These are phyloP conservation scores for Vulpes lagopus DNA, from an alignment of 2,113 vertebrate species.

Conservation along the genomic window DNA sequence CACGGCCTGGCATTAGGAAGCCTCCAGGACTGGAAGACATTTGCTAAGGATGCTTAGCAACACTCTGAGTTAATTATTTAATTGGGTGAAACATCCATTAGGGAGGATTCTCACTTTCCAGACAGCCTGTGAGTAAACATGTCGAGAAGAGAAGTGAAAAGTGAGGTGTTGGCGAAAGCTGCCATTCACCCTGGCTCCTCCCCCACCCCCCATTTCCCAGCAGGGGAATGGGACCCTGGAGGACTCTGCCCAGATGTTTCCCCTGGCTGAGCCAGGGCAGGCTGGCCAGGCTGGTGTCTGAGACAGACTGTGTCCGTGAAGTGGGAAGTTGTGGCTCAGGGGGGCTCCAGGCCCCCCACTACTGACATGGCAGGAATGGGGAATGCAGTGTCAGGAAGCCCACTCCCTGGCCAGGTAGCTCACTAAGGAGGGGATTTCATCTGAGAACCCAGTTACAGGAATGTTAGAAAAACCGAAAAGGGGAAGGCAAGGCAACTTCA, in stretches of 20 bases:
- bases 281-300: not conserved
- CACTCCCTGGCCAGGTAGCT: not conserved
- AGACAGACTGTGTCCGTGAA: not conserved
- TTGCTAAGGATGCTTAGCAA: slow-evolving; percentile 72
- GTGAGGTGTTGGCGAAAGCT: slow-evolving; percentile 76
- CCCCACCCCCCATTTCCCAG: slow-evolving; percentile 14
- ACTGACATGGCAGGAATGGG: too few species aligned
- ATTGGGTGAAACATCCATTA: slow-evolving; percentile 84
- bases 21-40: slow-evolving; percentile 57
- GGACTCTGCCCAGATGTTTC: slow-evolving; percentile 59
- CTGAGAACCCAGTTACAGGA: not conserved
- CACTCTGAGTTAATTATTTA: slow-evolving; percentile 83
- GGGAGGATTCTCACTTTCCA: slow-evolving; percentile 81
- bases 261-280: not conserved
- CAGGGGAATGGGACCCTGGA: slow-evolving; percentile 26
- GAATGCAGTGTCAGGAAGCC: not conserved
- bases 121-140: slow-evolving; percentile 85
- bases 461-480: not conserved
- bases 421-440: not conserved
- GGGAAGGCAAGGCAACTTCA: not conserved
- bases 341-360: too few species aligned
- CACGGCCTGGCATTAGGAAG: slow-evolving; percentile 52
- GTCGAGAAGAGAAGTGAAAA: slow-evolving; percentile 73
- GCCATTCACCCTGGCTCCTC: slow-evolving; percentile 77
- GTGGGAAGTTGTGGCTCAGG: not conserved